phyloP scores from a whole-genome alignment of 2,797 vertebrate species.

The Spinus olivaceus region DNA sequence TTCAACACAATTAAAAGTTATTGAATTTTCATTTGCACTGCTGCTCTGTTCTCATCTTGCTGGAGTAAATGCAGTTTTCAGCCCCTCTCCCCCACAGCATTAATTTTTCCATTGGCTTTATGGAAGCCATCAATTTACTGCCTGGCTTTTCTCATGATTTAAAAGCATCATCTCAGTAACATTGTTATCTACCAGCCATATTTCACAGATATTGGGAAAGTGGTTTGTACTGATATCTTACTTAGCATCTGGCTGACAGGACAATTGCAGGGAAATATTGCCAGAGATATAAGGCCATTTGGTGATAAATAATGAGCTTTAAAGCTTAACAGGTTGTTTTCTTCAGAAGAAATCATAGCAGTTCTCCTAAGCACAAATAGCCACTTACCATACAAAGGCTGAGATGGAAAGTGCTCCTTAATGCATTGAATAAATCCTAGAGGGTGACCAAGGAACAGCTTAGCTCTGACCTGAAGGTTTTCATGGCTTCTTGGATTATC shows the following conservation, averaged over 20 bases:
- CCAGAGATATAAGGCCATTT: background rate
- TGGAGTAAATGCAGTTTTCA: background rate
- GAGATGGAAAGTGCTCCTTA: background rate
- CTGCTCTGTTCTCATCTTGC: background rate
- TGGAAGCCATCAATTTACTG: background rate
- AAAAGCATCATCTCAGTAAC: constrained; percentile 19
- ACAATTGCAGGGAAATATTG: constrained; percentile 44
- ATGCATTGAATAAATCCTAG: constrained; percentile 10
- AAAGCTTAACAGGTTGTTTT: constrained; percentile 28
- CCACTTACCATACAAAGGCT: background rate
- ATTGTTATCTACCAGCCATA: constrained; percentile 25
- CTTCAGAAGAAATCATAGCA: background rate
- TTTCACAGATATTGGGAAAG: constrained; percentile 23
- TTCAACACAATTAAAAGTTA: constrained; percentile 1
- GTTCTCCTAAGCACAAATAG: background rate
- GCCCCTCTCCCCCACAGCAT: background rate
- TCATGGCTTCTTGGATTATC: constrained; percentile 31
- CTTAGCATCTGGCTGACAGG: constrained; percentile 41
- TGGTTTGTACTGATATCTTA: constrained; percentile 28
- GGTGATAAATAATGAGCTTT: constrained; percentile 31
- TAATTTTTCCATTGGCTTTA: constrained; percentile 21
- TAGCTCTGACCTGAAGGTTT: constrained; percentile 18
- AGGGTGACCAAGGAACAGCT: background rate
- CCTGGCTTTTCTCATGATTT: constrained; percentile 15
- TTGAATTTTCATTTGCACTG: background rate